Percentiles rank a stretch among this genome's conserved stretches.
These are phyloP conservation scores for Megalops cyprinoides DNA, from an alignment of 2,797 vertebrate species.

Conservation along the genomic window DNA sequence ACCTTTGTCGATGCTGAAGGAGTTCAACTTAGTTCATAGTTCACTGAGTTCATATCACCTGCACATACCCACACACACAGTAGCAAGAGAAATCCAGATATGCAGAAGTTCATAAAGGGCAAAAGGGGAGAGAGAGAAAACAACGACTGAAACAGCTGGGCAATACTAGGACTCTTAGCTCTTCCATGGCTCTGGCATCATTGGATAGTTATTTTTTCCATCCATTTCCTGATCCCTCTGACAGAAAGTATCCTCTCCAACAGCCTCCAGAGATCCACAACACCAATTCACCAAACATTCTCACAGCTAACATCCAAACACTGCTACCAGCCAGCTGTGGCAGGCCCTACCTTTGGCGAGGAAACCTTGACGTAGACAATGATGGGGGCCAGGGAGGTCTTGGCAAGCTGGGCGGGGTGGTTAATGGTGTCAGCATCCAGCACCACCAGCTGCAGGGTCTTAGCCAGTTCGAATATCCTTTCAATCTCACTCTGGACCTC, in stretches of 20 bases:
- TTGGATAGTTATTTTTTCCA: neutral
- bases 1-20: no score
- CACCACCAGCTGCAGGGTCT: constrained; percentile 91
- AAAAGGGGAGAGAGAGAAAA: constrained; percentile 5
- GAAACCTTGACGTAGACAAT: constrained; percentile 94
- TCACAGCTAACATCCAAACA: neutral
- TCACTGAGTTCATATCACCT: no score
- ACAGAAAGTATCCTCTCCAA: neutral
- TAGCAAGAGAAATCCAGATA: no score
- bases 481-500: constrained; percentile 97
- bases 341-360: constrained; percentile 88
- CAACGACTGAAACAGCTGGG: neutral
- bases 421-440: constrained; percentile 96
- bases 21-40: no score
- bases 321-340: no score
- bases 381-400: constrained; percentile 94
- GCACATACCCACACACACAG: no score
- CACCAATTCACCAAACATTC: no score
- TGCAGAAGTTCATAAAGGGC: neutral
- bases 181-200: neutral
- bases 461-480: constrained; percentile 94
- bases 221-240: no score
- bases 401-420: constrained; percentile 91
- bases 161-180: no score
- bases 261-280: neutral